phyloP scores from a whole-genome alignment of 2,888 invertebrate species.

The Ormyrus nitidulus region DNA sequence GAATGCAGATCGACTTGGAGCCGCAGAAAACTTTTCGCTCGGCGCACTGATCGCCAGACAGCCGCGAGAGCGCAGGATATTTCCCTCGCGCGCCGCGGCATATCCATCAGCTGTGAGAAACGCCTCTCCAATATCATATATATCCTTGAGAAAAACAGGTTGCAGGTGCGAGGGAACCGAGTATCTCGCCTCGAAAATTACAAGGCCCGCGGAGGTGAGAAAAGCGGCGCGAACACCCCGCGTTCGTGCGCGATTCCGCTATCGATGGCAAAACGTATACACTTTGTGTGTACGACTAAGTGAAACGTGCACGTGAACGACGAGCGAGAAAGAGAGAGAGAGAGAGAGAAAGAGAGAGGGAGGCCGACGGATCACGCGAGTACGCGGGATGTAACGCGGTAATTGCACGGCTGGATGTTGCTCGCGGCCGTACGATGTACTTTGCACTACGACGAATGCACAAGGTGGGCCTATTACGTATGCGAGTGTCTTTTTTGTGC shows the following conservation, averaged over 20 bases:
- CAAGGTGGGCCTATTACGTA: no score
- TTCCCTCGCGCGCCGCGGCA: no score
- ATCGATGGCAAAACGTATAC: neutral
- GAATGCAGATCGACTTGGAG: no score
- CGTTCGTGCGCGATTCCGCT: neutral
- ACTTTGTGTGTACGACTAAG: slow-evolving; percentile 15
- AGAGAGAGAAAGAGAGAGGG: neutral
- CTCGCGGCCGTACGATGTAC: slow-evolving; percentile 20
- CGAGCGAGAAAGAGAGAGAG: neutral
- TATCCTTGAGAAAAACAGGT: no score
- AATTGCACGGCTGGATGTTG: slow-evolving; percentile 47
- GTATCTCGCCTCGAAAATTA: neutral
- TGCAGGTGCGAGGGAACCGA: no score
- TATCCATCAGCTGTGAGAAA: no score
- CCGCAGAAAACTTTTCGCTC: no score
- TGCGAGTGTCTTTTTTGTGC: no score
- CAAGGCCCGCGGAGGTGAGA: slow-evolving; percentile 21
- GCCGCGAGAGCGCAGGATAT: no score
- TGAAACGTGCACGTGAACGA: neutral
- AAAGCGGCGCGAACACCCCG: neutral
- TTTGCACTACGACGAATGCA: neutral
- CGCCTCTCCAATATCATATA: no score
- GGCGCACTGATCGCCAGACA: no score
- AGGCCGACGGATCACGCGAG: slow-evolving; percentile 2
- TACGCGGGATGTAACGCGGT: neutral